Evolutionary conservation across 2,797 vertebrate genomes (phyloP).

Genomic region (Halcyon badia): DNA sequence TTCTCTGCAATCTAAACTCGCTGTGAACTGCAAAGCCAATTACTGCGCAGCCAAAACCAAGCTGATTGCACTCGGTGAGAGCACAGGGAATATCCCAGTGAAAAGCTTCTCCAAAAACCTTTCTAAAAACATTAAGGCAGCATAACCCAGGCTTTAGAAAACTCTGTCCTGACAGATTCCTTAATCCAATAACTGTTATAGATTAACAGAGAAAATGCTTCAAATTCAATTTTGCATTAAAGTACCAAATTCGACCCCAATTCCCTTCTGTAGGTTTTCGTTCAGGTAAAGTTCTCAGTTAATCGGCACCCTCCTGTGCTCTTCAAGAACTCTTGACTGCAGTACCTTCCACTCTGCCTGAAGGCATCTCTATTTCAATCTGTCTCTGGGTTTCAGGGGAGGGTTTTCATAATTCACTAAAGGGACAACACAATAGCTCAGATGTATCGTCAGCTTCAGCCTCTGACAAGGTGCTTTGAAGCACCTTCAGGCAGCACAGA

Average conservation of each 20-base stretch:
- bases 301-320: constrained; percentile 21
- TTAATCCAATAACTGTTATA: background rate
- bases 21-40: constrained; percentile 17
- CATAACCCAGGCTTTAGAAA: background rate
- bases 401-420: background rate
- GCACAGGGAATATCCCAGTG: background rate
- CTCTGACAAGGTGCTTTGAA: constrained; percentile 33
- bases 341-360: background rate
- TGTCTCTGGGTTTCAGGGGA: background rate
- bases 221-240: background rate
- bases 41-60: background rate
- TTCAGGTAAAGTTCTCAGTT: background rate
- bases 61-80: background rate
- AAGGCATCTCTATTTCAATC: background rate
- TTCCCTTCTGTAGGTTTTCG: background rate
- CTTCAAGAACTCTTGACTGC: background rate
- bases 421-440: constrained; percentile 31
- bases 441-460: background rate
- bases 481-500: background rate
- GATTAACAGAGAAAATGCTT: constrained; percentile 16
- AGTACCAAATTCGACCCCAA: constrained; percentile 11
- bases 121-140: background rate
- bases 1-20: background rate
- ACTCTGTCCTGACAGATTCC: background rate
- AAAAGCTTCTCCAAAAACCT: background rate